phyloP scores from a whole-genome alignment of 2,888 invertebrate genomes.

The Leistus spinibarbis region DNA sequence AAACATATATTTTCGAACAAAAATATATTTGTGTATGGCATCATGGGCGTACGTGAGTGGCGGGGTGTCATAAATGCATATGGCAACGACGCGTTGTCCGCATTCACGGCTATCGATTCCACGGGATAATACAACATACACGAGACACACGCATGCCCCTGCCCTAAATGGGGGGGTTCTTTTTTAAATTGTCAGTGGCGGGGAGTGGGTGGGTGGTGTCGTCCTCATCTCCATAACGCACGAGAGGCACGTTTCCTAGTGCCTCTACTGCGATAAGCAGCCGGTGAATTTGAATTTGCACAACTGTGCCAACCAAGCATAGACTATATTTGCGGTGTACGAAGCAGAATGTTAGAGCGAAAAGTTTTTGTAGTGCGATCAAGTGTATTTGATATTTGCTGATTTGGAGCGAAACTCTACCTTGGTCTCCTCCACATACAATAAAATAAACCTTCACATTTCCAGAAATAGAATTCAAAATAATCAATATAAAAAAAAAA shows the following conservation, averaged over 20 bases:
- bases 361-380: background rate
- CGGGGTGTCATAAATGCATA: background rate
- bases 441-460: too few relatives aligned
- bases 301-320: background rate
- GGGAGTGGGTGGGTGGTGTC: background rate
- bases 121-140: background rate
- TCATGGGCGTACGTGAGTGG: too few relatives aligned
- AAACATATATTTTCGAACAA: too few relatives aligned
- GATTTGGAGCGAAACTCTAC: background rate
- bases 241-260: background rate
- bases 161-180: too few relatives aligned
- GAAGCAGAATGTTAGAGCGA: background rate
- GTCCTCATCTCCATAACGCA: background rate
- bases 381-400: background rate
- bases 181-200: background rate
- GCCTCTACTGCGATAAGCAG: background rate
- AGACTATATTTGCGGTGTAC: background rate
- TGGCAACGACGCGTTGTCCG: background rate
- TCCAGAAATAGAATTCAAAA: too few relatives aligned
- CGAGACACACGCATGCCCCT: background rate
- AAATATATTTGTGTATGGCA: background rate
- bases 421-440: too few relatives aligned
- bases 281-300: background rate
- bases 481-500: too few relatives aligned
- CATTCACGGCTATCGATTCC: background rate